Percentiles rank a stretch among this genome's conserved stretches.
These are phyloP conservation scores for Bombus huntii DNA, from an alignment of 1,140 invertebrate genomes.

Conservation along the genomic window DNA sequence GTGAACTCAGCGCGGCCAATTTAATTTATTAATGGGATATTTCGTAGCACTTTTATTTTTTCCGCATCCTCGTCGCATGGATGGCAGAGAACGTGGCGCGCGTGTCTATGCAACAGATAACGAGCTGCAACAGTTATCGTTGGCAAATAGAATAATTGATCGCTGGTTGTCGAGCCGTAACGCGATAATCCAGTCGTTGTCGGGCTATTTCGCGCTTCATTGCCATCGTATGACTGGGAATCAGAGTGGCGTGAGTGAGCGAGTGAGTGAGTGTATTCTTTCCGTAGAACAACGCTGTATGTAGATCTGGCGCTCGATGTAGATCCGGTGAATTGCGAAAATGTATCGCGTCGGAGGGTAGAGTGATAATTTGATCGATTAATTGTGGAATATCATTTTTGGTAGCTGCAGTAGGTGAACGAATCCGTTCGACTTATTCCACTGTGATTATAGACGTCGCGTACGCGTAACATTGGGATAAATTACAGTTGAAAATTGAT, in stretches of 20 bases:
- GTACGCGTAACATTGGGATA: too few species aligned
- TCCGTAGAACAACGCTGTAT: too few species aligned
- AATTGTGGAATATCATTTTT: too few species aligned
- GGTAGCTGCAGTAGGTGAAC: too few species aligned
- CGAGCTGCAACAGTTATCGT: conserved; percentile 12
- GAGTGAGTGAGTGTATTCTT: too few species aligned
- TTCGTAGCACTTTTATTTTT: neutral
- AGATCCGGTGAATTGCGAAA: too few species aligned
- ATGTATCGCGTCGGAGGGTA: too few species aligned
- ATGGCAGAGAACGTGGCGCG: neutral
- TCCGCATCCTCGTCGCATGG: neutral
- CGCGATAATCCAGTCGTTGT: neutral
- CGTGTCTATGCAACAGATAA: neutral
- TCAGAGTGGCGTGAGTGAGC: neutral
- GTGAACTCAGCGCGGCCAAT: conserved; percentile 43
- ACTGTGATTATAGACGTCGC: too few species aligned
- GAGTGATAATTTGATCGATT: too few species aligned
- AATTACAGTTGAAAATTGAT: too few species aligned
- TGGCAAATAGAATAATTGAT: conserved; percentile 40
- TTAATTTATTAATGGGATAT: conserved; percentile 40
- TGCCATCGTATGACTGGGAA: neutral
- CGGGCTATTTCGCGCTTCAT: neutral
- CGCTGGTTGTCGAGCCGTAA: neutral
- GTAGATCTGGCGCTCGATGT: too few species aligned
- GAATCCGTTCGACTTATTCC: too few species aligned